phyloP scores from a whole-genome alignment of 2,113 vertebrate genomes.

The Clarias magur region DNA sequence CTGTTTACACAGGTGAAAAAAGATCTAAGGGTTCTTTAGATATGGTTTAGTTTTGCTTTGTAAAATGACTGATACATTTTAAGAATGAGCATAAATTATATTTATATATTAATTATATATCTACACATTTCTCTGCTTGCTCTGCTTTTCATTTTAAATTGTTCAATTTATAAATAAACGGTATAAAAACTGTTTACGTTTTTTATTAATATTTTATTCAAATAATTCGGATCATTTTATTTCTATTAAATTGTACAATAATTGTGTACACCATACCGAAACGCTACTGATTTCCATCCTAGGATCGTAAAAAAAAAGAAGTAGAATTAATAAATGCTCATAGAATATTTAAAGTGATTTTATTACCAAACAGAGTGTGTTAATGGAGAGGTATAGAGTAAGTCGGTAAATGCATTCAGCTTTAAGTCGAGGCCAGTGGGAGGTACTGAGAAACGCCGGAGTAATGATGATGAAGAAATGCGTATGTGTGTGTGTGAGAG shows the following conservation, averaged over 20 bases:
- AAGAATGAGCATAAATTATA: background rate
- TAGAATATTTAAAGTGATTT: background rate
- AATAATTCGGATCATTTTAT: background rate
- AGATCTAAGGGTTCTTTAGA: background rate
- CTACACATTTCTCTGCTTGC: too few relatives aligned
- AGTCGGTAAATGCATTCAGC: background rate
- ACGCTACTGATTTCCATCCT: background rate
- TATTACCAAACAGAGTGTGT: background rate
- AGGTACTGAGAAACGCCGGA: background rate
- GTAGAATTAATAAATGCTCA: background rate
- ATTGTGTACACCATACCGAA: too few relatives aligned
- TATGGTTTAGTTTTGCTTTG: background rate
- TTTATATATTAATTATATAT: too few relatives aligned
- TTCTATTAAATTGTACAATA: background rate
- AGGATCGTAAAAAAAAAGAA: background rate
- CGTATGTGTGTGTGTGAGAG: background rate
- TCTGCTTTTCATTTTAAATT: background rate
- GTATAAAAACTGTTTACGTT: background rate
- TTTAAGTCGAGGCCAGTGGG: background rate
- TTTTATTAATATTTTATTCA: background rate
- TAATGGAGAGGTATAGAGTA: background rate
- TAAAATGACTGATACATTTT: background rate
- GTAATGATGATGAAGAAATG: background rate
- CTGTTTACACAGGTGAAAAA: background rate
- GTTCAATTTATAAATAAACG: background rate